These are phyloP conservation scores for Drosophila austrosaltans DNA, from an alignment of 2,888 invertebrate genomes.

Conservation along the genomic window DNA sequence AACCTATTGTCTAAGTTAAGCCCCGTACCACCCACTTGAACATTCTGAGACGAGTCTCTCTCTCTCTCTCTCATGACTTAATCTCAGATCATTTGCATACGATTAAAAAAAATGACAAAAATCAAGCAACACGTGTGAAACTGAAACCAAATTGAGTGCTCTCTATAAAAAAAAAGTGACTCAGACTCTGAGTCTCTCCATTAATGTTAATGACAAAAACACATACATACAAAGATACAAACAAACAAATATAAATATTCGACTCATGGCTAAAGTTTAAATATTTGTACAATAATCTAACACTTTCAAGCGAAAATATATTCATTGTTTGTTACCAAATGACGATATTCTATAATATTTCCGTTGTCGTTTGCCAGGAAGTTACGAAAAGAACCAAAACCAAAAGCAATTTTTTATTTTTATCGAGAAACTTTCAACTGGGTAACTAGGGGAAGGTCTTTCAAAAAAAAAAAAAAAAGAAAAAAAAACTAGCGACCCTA, in stretches of 20 bases:
- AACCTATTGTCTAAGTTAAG: conserved; percentile 12
- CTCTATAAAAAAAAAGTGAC: neutral
- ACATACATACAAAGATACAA: conserved; percentile 3
- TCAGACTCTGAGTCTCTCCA: conserved; percentile 6
- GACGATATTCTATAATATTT: conserved; percentile 38
- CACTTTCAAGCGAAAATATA: conserved; percentile 35
- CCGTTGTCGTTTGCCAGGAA: conserved; percentile 54
- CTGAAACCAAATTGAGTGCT: conserved; percentile 7
- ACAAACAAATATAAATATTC: conserved; percentile 9
- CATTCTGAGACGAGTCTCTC: neutral
- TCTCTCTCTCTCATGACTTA: conserved; percentile 10
- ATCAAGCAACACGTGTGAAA: conserved; percentile 13
- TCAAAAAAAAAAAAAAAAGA: neutral
- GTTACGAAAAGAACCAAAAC: conserved; percentile 45
- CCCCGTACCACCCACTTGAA: conserved; percentile 12
- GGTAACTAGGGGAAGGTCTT: conserved; percentile 21
- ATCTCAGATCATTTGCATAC: conserved; percentile 13
- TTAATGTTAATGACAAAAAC: conserved; percentile 10
- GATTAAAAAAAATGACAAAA: neutral
- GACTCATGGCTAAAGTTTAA: conserved; percentile 43
- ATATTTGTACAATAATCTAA: conserved; percentile 62
- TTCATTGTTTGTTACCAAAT: neutral
- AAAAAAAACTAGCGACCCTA: neutral
- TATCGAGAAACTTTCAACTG: conserved; percentile 25
- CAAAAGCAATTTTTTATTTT: conserved; percentile 31